A percentile compares a stretch with the other conserved stretches of the same genome.
phyloP scores from a whole-genome alignment of 92 coral and sea anemone genomes.

The Ricordea florida region DNA sequence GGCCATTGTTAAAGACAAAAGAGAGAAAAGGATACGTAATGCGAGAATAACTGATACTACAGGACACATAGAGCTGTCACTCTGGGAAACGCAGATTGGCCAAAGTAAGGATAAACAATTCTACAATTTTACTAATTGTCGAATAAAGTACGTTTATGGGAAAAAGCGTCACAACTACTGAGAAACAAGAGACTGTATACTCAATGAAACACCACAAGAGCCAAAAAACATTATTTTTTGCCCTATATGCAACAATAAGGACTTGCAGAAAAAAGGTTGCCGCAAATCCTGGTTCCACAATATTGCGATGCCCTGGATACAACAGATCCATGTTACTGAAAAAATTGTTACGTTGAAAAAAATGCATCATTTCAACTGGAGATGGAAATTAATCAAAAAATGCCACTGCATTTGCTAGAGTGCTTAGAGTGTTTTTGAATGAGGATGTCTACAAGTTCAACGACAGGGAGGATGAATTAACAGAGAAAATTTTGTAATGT shows the following conservation, averaged over 20 bases:
- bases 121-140: slow-evolving; percentile 1
- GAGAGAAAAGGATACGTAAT: too few species aligned
- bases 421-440: not conserved
- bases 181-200: not conserved
- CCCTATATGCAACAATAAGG: slow-evolving; percentile 28
- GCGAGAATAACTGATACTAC: too few species aligned
- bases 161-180: slow-evolving; percentile 2
- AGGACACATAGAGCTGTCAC: too few species aligned
- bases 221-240: slow-evolving; percentile 1
- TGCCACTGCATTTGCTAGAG: not conserved
- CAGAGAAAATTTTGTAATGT: slow-evolving; percentile 5
- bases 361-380: slow-evolving; percentile 13
- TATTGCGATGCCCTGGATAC: slow-evolving; percentile 1
- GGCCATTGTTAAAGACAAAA: too few species aligned
- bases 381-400: not conserved
- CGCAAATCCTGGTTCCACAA: slow-evolving; percentile 7
- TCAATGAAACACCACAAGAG: not conserved
- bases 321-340: slow-evolving; percentile 14
- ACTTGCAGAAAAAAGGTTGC: not conserved
- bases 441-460: slow-evolving; percentile 2
- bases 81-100: too few species aligned
- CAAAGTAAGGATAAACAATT: slow-evolving; percentile 6
- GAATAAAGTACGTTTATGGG: slow-evolving; percentile 15
- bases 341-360: not conserved
- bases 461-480: not conserved